Percentiles rank a stretch among this genome's conserved stretches.
Conservation (phyloP, 2,888 invertebrate species). For the Fissipunctia ypsillon region DNA sequence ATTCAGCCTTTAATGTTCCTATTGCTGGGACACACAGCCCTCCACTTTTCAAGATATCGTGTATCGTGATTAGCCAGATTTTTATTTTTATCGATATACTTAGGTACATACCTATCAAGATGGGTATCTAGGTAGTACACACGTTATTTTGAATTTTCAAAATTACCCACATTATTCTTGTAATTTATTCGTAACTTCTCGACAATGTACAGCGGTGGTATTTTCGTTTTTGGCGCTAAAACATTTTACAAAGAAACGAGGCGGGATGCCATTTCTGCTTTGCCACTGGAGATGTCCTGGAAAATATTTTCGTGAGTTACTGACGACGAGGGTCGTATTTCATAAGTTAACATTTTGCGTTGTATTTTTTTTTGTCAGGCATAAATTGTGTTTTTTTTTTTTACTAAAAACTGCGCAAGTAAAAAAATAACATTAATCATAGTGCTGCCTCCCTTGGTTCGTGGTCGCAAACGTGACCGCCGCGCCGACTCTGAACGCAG, state of each 20-base stretch:
- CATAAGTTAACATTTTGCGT: conserved; percentile 44
- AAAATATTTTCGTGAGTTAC: conserved; percentile 86
- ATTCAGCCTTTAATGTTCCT: not conserved
- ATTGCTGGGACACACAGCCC: not conserved
- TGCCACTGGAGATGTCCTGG: conserved; percentile 86
- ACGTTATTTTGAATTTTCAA: conserved; percentile 4
- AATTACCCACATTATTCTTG: conserved; percentile 47
- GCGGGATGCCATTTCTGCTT: conserved; percentile 79
- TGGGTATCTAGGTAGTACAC: too few relatives aligned
- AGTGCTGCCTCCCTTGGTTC: not conserved
- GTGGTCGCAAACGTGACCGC: not conserved
- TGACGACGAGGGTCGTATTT: conserved; percentile 53
- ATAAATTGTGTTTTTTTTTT: not conserved
- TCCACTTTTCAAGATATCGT: too few relatives aligned
- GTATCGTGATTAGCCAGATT: too few relatives aligned
- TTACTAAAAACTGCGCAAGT: accelerated
- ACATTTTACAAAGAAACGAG: conserved; percentile 74
- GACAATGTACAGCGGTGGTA: conserved; percentile 75
- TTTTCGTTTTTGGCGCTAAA: conserved; percentile 85
- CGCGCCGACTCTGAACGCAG: not conserved
- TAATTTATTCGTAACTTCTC: conserved; percentile 38
- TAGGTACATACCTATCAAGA: too few relatives aligned
- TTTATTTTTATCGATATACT: not conserved
- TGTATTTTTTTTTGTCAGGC: not conserved
- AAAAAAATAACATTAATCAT: not conserved